These are phyloP conservation scores for Odocoileus virginianus DNA, from an alignment of 2,113 vertebrate genomes.

Conservation along the genomic window DNA sequence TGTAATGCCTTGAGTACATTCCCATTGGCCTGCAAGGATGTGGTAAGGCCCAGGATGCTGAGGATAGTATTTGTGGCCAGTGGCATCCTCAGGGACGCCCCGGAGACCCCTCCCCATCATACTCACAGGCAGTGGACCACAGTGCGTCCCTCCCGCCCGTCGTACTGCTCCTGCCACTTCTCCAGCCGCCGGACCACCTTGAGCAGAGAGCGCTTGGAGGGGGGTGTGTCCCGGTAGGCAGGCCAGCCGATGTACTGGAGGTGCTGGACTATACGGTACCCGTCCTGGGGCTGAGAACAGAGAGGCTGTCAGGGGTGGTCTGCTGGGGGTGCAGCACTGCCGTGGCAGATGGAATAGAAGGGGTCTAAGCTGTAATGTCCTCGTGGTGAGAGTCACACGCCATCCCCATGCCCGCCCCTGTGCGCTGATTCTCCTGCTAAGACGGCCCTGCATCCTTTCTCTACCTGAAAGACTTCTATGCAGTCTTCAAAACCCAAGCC, in stretches of 20 bases:
- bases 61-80: background rate
- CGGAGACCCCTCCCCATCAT: fast-evolving
- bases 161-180: slow-evolving; percentile 98
- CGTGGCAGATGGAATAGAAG: background rate
- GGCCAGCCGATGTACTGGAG: slow-evolving; percentile 99
- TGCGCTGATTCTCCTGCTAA: background rate
- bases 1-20: background rate
- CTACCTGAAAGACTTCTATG: background rate
- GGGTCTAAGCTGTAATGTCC: background rate
- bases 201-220: slow-evolving; percentile 95
- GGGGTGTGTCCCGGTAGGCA: slow-evolving; percentile 94
- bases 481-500: background rate
- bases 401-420: background rate
- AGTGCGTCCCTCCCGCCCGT: slow-evolving; percentile 93
- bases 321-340: background rate
- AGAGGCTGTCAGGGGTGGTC: background rate
- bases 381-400: background rate
- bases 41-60: background rate
- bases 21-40: background rate
- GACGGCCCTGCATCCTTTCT: background rate
- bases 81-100: fast-evolving
- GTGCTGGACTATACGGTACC: slow-evolving; percentile 96
- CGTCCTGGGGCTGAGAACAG: slow-evolving; percentile 91
- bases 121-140: slow-evolving; percentile 99
- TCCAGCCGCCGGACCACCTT: slow-evolving; percentile 93